These are phyloP conservation scores for Ophion ventricosus DNA, from an alignment of 2,888 invertebrate genomes.

Conservation along the genomic window DNA sequence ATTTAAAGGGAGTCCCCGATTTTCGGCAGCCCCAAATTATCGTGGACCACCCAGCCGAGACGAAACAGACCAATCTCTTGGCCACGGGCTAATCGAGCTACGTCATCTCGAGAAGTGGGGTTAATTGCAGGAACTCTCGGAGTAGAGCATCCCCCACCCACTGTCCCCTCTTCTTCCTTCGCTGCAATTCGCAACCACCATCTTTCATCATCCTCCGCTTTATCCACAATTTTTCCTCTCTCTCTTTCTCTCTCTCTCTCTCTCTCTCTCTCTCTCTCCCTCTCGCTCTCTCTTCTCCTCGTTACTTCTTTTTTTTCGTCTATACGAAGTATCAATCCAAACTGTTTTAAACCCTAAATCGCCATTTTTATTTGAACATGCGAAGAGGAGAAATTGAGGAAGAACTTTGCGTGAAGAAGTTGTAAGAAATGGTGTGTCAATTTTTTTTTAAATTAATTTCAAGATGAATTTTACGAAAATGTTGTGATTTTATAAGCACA, in stretches of 20 bases:
- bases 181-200: constrained; percentile 54
- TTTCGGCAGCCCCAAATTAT: constrained; percentile 80
- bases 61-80: constrained; percentile 79
- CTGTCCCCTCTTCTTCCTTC: constrained; percentile 23
- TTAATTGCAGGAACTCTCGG: constrained; percentile 77
- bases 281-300: constrained; percentile 4
- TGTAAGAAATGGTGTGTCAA: too few species aligned
- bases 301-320: neutral
- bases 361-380: constrained; percentile 6
- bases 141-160: constrained; percentile 53
- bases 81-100: constrained; percentile 79
- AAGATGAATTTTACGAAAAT: too few species aligned
- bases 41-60: constrained; percentile 80
- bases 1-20: constrained; percentile 54
- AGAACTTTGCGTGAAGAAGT: too few species aligned
- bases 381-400: neutral
- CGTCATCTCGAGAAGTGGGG: constrained; percentile 76
- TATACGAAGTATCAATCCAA: neutral
- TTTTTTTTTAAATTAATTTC: too few species aligned
- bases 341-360: neutral
- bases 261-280: neutral
- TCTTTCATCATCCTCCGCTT: constrained; percentile 37
- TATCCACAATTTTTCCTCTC: constrained; percentile 20
- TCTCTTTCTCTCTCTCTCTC: neutral
- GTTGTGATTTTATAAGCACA: too few species aligned